These are phyloP conservation scores for Macrocentrus cingulum DNA, from an alignment of 1,140 invertebrate species.

Conservation along the genomic window DNA sequence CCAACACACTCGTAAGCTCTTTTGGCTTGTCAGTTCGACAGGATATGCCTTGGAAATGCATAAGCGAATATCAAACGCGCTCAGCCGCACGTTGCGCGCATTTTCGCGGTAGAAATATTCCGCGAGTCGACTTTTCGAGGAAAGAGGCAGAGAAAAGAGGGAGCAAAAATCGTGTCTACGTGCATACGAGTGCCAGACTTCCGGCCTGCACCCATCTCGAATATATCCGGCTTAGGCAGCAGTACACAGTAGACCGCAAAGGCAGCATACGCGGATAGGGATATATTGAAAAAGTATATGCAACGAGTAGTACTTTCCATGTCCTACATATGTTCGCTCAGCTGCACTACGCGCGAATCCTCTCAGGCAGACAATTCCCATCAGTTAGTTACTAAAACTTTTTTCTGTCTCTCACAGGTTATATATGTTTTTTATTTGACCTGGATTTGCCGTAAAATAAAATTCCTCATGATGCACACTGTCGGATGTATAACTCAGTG, in stretches of 20 bases:
- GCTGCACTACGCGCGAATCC: not conserved
- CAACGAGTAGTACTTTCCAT: conserved; percentile 5
- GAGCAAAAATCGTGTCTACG: not conserved
- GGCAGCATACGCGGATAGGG: not conserved
- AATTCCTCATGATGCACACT: conserved; percentile 9
- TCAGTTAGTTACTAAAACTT: not conserved
- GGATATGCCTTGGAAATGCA: not conserved
- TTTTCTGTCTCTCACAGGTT: conserved; percentile 7
- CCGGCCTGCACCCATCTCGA: conserved; percentile 35
- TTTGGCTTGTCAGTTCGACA: not conserved
- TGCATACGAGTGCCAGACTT: conserved; percentile 3
- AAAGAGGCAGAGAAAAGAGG: not conserved
- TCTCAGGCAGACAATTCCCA: not conserved
- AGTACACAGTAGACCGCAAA: conserved; percentile 28
- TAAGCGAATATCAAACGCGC: not conserved
- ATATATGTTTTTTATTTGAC: not conserved
- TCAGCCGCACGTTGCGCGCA: not conserved
- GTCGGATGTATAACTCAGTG: no score
- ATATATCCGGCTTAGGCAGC: conserved; percentile 40
- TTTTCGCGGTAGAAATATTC: conserved; percentile 6
- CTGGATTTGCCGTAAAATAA: not conserved
- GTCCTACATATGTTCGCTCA: conserved; percentile 11
- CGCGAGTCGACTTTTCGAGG: conserved; percentile 2
- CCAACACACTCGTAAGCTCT: not conserved
- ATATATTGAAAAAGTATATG: conserved; percentile 13